These are phyloP conservation scores for Zoanthus gigantus DNA, from an alignment of 92 coral and sea anemone genomes.

Conservation along the genomic window DNA sequence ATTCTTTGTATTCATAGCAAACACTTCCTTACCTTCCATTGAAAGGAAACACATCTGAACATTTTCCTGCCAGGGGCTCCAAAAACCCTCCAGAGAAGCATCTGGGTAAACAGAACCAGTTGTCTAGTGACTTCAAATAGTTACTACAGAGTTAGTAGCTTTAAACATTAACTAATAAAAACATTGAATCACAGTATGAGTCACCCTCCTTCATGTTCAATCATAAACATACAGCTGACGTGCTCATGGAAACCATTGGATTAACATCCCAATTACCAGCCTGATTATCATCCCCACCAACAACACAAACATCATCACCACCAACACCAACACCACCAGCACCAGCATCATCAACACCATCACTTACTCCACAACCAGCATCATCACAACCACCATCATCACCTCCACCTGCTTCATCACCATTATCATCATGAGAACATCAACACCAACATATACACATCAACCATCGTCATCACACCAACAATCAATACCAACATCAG, in stretches of 20 bases:
- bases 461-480: background rate
- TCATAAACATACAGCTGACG: too few species aligned
- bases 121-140: background rate
- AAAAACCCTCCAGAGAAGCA: conserved; percentile 83
- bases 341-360: background rate
- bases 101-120: conserved; percentile 41
- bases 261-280: too few species aligned
- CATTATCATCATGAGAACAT: background rate
- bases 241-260: too few species aligned
- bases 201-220: too few species aligned
- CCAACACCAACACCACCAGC: background rate
- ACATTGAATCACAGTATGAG: background rate
- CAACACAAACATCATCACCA: too few species aligned
- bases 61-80: conserved; percentile 73
- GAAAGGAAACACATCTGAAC: conserved; percentile 69
- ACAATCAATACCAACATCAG: background rate
- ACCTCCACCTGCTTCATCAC: background rate
- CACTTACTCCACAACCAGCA: background rate
- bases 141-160: too few species aligned
- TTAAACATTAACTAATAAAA: too few species aligned
- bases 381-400: background rate
- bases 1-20: background rate
- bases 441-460: too few species aligned
- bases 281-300: too few species aligned
- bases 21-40: conserved; percentile 68